Percentiles rank a stretch among this genome's conserved stretches.
Conservation (phyloP, 2,888 invertebrate genomes). For the Vandiemenella viatica region DNA sequence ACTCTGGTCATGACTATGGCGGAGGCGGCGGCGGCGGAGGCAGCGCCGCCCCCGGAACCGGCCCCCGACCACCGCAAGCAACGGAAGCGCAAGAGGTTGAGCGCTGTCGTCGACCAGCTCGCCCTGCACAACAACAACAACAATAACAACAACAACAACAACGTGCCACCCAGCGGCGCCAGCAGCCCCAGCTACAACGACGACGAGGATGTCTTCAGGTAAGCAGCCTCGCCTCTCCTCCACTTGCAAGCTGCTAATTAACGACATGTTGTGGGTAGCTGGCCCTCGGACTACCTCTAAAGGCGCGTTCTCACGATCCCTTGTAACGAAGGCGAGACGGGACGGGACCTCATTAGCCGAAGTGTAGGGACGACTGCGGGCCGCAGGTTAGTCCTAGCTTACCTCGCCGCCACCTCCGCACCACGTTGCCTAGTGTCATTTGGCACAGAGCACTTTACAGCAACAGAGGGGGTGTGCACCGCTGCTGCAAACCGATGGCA, state of each 20-base stretch:
- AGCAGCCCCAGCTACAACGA: conserved; percentile 3
- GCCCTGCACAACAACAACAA: conserved; percentile 29
- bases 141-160: conserved; percentile 28
- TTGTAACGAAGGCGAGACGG: too few species aligned
- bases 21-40: conserved; percentile 47
- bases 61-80: conserved; percentile 30
- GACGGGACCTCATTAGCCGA: too few species aligned
- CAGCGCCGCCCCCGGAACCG: conserved; percentile 29
- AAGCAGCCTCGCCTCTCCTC: conserved; percentile 36
- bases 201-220: conserved; percentile 38
- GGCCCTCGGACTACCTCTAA: conserved; percentile 2
- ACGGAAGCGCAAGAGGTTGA: conserved; percentile 62
- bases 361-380: too few species aligned
- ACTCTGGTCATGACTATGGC: conserved; percentile 59
- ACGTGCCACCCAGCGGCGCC: conserved; percentile 10
- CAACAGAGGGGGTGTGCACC: too few species aligned
- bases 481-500: too few species aligned
- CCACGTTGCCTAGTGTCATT: too few species aligned
- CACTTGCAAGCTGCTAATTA: background rate
- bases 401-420: too few species aligned
- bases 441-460: too few species aligned
- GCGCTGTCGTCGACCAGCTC: conserved; percentile 65
- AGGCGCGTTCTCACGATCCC: conserved; percentile 42
- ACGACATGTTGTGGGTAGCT: too few species aligned
- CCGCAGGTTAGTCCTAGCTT: too few species aligned